A percentile compares a stretch with the other conserved stretches of the same genome.
These are phyloP conservation scores for Girardinichthys multiradiatus DNA, from an alignment of 2,113 vertebrate genomes.

Conservation along the genomic window DNA sequence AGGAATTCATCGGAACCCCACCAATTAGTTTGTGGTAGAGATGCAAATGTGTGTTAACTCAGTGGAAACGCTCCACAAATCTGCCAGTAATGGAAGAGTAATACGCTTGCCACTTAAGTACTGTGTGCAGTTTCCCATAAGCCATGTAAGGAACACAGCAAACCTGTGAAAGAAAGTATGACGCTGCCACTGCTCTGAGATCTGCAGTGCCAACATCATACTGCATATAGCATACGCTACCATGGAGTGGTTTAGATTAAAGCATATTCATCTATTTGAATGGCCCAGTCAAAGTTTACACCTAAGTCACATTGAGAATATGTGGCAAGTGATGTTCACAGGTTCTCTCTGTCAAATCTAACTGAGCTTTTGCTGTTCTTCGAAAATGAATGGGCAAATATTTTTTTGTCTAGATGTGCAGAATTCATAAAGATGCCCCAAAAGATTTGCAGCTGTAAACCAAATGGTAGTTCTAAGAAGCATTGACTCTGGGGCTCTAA, in stretches of 20 bases:
- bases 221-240: too few species aligned
- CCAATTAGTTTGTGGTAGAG: slow-evolving; percentile 58
- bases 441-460: neutral
- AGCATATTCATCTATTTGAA: too few species aligned
- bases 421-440: neutral
- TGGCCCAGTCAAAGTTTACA: neutral
- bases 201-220: too few species aligned
- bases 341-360: neutral
- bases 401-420: neutral
- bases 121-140: too few species aligned
- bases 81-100: neutral
- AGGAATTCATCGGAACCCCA: slow-evolving; percentile 67
- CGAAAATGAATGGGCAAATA: neutral
- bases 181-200: too few species aligned
- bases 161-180: too few species aligned
- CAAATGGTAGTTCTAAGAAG: neutral
- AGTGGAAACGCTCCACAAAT: neutral
- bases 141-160: too few species aligned
- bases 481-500: too few species aligned
- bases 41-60: slow-evolving; percentile 37
- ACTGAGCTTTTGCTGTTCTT: neutral
- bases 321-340: neutral
- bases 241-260: too few species aligned
- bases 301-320: neutral
- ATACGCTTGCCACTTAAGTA: too few species aligned